phyloP scores from a whole-genome alignment of 2,113 vertebrate genomes.

The Bos javanicus region DNA sequence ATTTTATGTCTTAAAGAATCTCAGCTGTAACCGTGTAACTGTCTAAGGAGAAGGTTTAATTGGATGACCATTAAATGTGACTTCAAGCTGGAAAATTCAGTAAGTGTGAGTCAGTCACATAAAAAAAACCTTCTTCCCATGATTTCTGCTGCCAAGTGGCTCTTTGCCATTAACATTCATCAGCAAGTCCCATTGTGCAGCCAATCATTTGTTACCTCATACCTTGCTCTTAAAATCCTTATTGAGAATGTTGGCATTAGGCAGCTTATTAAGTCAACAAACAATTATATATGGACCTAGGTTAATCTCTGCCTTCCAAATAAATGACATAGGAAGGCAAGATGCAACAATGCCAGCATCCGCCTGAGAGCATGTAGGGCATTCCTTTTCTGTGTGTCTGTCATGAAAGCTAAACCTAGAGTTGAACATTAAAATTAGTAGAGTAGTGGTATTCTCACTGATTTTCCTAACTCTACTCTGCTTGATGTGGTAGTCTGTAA shows the following conservation, averaged over 20 bases:
- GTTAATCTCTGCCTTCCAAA: background rate
- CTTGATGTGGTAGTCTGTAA: background rate
- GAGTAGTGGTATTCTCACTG: background rate
- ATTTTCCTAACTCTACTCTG: background rate
- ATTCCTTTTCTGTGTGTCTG: background rate
- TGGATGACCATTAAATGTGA: background rate
- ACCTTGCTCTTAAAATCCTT: background rate
- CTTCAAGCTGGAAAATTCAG: background rate
- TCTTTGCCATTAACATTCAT: background rate
- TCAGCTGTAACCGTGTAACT: background rate
- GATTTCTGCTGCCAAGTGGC: background rate
- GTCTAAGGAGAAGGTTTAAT: background rate
- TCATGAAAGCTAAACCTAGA: background rate
- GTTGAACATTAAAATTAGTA: background rate
- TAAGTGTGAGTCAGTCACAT: background rate
- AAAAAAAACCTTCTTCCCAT: background rate
- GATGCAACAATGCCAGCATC: background rate
- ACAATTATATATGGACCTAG: background rate
- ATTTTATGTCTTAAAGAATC: background rate
- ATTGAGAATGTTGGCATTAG: background rate
- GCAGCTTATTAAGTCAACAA: background rate
- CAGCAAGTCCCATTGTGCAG: background rate
- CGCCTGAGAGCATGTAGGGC: background rate
- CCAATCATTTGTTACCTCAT: background rate
- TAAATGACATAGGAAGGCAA: background rate